Evolutionary conservation across 2,888 invertebrate genomes (phyloP).

Genomic region (Bembecia ichneumoniformis): DNA sequence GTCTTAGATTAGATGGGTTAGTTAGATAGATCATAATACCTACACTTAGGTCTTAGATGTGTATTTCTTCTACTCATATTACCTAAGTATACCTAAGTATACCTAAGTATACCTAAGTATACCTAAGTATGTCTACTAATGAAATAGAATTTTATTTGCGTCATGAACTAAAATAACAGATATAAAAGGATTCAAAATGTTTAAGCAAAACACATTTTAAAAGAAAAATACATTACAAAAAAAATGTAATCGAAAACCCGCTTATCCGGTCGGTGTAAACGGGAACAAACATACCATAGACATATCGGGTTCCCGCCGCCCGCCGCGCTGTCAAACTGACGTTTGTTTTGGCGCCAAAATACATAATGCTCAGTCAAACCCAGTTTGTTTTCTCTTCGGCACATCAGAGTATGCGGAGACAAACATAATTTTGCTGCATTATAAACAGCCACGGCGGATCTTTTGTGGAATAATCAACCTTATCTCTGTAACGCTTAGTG

Average conservation of each 20-base stretch:
- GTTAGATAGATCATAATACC: no score
- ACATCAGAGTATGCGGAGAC: constrained; percentile 50
- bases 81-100: no score
- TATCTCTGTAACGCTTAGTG: constrained; percentile 15
- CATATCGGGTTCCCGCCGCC: constrained; percentile 66
- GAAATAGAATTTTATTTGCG: no score
- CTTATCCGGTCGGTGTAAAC: constrained; percentile 58
- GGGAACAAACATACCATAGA: constrained; percentile 62
- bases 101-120: no score
- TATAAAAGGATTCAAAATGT: constrained; percentile 8
- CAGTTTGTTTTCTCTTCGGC: constrained; percentile 68
- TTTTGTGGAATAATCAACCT: constrained; percentile 24
- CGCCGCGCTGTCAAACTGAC: constrained; percentile 70
- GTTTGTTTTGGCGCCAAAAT: constrained; percentile 73
- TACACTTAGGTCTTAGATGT: no score
- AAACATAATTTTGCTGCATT: constrained; percentile 29
- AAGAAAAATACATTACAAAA: neutral
- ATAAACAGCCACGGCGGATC: constrained; percentile 14
- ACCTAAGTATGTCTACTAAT: no score
- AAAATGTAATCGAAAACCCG: constrained; percentile 58
- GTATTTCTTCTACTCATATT: no score
- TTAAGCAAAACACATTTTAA: constrained; percentile 8
- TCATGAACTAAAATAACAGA: neutral
- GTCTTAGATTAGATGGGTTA: no score
- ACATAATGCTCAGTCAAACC: constrained; percentile 67